Percentiles rank a stretch among this genome's conserved stretches.
Conservation (phyloP, 2,888 invertebrate genomes). For the Podotricha telesiphe region DNA sequence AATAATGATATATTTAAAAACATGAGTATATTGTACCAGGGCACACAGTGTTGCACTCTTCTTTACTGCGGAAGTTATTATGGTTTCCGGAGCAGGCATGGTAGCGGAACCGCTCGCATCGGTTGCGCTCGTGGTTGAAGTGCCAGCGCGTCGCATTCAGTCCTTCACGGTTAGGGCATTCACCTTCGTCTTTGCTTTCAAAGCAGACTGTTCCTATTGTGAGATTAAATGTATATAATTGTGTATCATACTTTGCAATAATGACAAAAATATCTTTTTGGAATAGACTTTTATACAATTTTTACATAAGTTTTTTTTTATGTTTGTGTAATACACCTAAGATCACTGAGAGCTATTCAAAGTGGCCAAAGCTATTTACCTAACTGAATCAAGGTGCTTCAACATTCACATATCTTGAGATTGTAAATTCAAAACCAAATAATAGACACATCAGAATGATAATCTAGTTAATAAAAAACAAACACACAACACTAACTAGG, state of each 20-base stretch:
- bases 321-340: no score
- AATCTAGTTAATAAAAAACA: neutral
- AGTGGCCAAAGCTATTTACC: no score
- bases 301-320: no score
- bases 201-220: slow-evolving; percentile 89
- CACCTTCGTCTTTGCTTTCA: slow-evolving; percentile 86
- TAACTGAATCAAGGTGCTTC: no score
- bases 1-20: no score
- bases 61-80: slow-evolving; percentile 92
- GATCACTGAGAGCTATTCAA: no score
- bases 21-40: slow-evolving; percentile 81
- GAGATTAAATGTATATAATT: neutral
- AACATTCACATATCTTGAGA: no score
- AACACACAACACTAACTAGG: slow-evolving; percentile 83
- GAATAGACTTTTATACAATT: no score
- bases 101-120: slow-evolving; percentile 88
- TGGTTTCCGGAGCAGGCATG: slow-evolving; percentile 91
- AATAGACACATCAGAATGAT: neutral
- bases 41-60: slow-evolving; percentile 91
- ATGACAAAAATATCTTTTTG: no score
- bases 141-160: slow-evolving; percentile 85
- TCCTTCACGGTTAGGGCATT: slow-evolving; percentile 74
- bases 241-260: no score
- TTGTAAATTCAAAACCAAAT: no score
- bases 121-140: slow-evolving; percentile 90